phyloP scores from a whole-genome alignment of 1,140 invertebrate genomes.

The Chrysoperla carnea region DNA sequence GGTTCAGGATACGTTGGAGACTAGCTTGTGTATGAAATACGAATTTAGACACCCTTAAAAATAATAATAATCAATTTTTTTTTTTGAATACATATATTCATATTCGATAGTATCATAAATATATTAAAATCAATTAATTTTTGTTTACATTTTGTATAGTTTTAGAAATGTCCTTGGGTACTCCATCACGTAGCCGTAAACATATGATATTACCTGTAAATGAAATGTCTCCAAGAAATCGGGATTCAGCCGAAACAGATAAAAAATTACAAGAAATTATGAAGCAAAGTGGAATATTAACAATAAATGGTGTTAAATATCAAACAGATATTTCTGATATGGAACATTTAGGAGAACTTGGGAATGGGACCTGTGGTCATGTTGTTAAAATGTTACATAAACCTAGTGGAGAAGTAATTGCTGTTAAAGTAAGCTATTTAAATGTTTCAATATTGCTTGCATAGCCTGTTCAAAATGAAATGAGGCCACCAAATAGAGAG shows the following conservation, averaged over 20 bases:
- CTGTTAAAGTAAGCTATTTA: conserved; percentile 63
- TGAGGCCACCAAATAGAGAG: neutral
- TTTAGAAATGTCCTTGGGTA: neutral
- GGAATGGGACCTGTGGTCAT: conserved; percentile 93
- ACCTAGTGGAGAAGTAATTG: conserved; percentile 68
- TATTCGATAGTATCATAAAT: too few relatives aligned
- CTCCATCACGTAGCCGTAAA: neutral
- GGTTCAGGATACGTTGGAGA: too few relatives aligned
- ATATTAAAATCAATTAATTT: too few relatives aligned
- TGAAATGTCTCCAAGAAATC: neutral
- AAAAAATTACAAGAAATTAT: conserved; percentile 29
- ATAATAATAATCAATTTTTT: too few relatives aligned
- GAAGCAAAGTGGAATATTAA: conserved; percentile 65
- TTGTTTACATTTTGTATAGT: neutral
- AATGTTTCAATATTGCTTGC: neutral
- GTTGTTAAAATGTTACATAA: conserved; percentile 92
- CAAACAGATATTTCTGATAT: conserved; percentile 75
- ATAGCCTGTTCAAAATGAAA: neutral
- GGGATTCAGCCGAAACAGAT: conserved; percentile 21
- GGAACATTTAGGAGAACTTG: conserved; percentile 76
- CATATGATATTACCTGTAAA: neutral
- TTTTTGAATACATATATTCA: too few relatives aligned
- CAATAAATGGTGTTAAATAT: conserved; percentile 60
- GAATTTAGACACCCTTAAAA: too few relatives aligned
- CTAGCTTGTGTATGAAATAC: too few relatives aligned